Percentiles rank a stretch among this genome's conserved stretches.
These are phyloP conservation scores for Drosophila kanapiae DNA, from an alignment of 1,140 invertebrate genomes.

Conservation along the genomic window DNA sequence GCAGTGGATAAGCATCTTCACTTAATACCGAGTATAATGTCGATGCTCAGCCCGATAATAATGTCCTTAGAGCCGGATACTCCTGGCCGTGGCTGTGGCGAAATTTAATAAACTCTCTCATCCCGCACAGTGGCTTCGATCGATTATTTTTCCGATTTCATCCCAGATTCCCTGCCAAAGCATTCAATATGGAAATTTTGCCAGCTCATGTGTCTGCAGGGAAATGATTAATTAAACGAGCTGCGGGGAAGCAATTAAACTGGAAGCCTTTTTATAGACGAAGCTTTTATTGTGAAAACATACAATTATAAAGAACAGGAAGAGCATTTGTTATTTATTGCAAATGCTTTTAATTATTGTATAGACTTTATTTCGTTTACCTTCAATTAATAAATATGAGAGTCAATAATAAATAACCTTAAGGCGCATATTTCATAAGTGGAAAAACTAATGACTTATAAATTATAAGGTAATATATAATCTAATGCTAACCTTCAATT, in stretches of 20 bases:
- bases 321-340: too few species aligned
- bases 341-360: background rate
- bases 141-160: conserved; percentile 40
- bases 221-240: conserved; percentile 18
- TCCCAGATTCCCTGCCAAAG: conserved; percentile 18
- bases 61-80: conserved; percentile 64
- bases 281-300: background rate
- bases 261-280: background rate
- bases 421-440: background rate
- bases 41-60: conserved; percentile 77
- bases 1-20: conserved; percentile 75
- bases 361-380: background rate
- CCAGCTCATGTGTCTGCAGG: conserved; percentile 13
- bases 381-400: too few species aligned
- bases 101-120: conserved; percentile 75
- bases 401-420: background rate
- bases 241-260: conserved; percentile 1
- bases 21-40: conserved; percentile 81
- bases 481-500: too few species aligned
- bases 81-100: conserved; percentile 24
- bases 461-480: too few species aligned
- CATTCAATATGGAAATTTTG: conserved; percentile 35
- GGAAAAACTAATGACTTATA: too few species aligned
- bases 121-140: conserved; percentile 42
- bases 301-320: background rate